Conservation (phyloP, 2,888 invertebrate species). For the Sipha maydis region DNA sequence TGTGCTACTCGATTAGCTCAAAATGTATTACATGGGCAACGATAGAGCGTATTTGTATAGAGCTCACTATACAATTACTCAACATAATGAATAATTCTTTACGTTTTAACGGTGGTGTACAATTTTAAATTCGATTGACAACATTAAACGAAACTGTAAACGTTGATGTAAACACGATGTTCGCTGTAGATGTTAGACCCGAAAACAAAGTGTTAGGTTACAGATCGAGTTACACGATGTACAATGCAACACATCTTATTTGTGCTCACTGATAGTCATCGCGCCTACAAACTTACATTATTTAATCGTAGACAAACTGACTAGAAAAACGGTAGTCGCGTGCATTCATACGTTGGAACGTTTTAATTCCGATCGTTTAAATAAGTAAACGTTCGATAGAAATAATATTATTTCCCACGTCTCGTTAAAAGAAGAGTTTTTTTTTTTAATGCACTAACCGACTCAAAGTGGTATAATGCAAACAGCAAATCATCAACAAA, state of each 20-base stretch:
- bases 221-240: background rate
- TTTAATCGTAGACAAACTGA: background rate
- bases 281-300: background rate
- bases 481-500: background rate
- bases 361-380: conserved; percentile 6
- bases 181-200: background rate
- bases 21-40: no score
- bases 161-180: background rate
- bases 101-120: background rate
- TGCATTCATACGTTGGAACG: background rate
- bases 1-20: no score
- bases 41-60: no score
- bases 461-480: background rate
- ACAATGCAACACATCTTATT: conserved; percentile 9
- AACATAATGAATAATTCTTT: background rate
- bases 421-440: background rate
- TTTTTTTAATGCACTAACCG: background rate
- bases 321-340: background rate
- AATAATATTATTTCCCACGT: background rate
- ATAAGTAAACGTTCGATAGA: background rate
- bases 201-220: conserved; percentile 15
- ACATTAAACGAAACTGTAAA: background rate
- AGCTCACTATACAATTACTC: no score
- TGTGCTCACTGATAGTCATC: background rate
- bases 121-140: background rate